phyloP scores from a whole-genome alignment of 2,888 invertebrate genomes.

The Chironomus riparius region DNA sequence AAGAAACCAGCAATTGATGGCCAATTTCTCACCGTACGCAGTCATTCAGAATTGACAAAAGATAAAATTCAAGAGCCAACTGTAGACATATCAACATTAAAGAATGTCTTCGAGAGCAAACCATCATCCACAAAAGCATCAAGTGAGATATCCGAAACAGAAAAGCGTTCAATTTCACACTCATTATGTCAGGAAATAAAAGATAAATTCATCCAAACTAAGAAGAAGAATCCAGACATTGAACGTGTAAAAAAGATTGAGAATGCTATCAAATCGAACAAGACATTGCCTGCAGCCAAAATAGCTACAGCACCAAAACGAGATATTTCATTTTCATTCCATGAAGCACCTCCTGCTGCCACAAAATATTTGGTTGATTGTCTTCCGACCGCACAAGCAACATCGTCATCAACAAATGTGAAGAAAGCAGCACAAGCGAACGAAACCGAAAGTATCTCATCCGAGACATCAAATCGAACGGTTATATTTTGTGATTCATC shows the following conservation, averaged over 20 bases:
- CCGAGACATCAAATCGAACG: constrained; percentile 61
- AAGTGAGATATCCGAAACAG: constrained; percentile 47
- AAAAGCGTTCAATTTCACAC: constrained; percentile 63
- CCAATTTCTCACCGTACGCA: constrained; percentile 38
- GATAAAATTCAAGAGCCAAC: constrained; percentile 34
- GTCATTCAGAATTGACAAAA: constrained; percentile 41
- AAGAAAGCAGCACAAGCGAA: not conserved
- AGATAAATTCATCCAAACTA: constrained; percentile 50
- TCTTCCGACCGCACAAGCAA: not conserved
- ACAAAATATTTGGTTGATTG: constrained; percentile 17
- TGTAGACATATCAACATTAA: constrained; percentile 29
- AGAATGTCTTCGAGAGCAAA: constrained; percentile 22
- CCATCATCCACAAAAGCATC: not conserved
- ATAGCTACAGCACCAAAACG: constrained; percentile 24
- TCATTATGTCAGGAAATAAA: constrained; percentile 64
- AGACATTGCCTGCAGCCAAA: constrained; percentile 28
- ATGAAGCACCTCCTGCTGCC: constrained; percentile 5
- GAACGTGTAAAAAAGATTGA: constrained; percentile 23
- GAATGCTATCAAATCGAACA: constrained; percentile 34
- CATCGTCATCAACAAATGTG: not conserved
- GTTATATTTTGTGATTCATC: constrained; percentile 52
- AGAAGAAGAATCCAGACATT: constrained; percentile 4
- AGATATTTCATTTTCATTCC: constrained; percentile 22
- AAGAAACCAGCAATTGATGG: constrained; percentile 22
- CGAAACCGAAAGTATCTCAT: constrained; percentile 57